Evolutionary conservation across 1,140 invertebrate species (phyloP), one percentile per base, ranked within the genome.

Genomic region (Triops longicaudatus): DNA sequence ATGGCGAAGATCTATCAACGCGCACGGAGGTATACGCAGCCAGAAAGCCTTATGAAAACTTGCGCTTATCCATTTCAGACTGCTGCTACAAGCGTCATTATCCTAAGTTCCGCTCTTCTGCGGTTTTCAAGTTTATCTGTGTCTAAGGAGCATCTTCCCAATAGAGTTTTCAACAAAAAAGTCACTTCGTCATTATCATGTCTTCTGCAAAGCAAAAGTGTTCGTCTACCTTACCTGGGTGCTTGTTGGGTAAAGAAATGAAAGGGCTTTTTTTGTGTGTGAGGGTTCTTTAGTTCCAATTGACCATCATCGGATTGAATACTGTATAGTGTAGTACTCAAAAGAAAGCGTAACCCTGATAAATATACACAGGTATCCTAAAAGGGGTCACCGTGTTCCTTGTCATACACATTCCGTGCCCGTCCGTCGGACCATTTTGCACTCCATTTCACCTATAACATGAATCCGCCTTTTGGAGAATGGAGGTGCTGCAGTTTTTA

Each of bases 21-120:
- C 50, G 50, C 50, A 63, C n/a, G 50, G 50, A 63, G 50, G 50
- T 63, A 63, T 63, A 63, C 44, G 14, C 50, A 63, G 17, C 50
- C 22, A 63, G 17, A 63, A 63, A 63, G 22, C 17, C 50, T 63
- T 63, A 63, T 63, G 50, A 63, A 63, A 63, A 22, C 50, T 63
- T 63, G 22, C 50, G 50, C 31, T 63, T 63, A 63, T 63, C 50
- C 50, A 63, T 63, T n/a, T 22, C n/a, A 63, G 0, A 22, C 14
- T 63, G 50, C 50, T 63, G 22, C 7, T 63, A 63, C 17, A 63
- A 63, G 50, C 50, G 7, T 63, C 17, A 22, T 63, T 63, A 22
- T 63, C 50, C 50, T 22, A 22, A n/a, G 17, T 63, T 63, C 50
- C 50, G 14, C 50, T 63, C 22, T 10, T 22, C 22, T 5, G 9